phyloP scores from a whole-genome alignment of 2,113 vertebrate species.

The Lutjanus erythropterus region DNA sequence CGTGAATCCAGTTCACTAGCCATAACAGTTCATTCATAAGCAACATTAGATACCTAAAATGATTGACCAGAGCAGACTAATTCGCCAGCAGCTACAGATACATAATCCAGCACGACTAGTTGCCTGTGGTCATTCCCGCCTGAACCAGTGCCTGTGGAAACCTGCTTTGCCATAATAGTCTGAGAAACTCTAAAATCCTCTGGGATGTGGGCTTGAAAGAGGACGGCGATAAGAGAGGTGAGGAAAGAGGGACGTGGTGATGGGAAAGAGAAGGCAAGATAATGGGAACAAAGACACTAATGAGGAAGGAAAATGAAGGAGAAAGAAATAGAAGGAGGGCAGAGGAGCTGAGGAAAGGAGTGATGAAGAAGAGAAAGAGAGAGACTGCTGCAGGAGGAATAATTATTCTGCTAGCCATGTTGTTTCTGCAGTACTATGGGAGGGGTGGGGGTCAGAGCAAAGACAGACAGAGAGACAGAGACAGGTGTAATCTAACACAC shows the following conservation, averaged over 20 bases:
- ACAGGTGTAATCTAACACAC: slow-evolving; percentile 79
- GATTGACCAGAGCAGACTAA: not conserved
- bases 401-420: not conserved
- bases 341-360: not conserved
- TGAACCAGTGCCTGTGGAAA: slow-evolving; percentile 28
- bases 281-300: slow-evolving; percentile 49
- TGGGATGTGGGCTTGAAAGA: slow-evolving; percentile 40
- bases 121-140: slow-evolving; percentile 3
- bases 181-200: slow-evolving; percentile 55
- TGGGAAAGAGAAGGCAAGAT: slow-evolving; percentile 21
- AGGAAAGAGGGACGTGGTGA: slow-evolving; percentile 59
- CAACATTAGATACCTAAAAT: not conserved
- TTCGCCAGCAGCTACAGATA: slow-evolving; percentile 5
- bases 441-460: not conserved
- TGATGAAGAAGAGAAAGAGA: slow-evolving; percentile 3
- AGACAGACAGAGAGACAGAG: slow-evolving; percentile 50
- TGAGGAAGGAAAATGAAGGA: slow-evolving; percentile 36
- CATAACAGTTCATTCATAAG: too few relatives aligned
- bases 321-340: slow-evolving; percentile 9
- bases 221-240: slow-evolving; percentile 69
- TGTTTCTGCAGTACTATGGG: slow-evolving; percentile 3
- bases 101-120: not conserved
- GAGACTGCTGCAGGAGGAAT: slow-evolving; percentile 11
- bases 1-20: too few relatives aligned
- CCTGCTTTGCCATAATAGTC: slow-evolving; percentile 39